phyloP scores from a whole-genome alignment of 2,797 vertebrate genomes.

The Danio kyathit region DNA sequence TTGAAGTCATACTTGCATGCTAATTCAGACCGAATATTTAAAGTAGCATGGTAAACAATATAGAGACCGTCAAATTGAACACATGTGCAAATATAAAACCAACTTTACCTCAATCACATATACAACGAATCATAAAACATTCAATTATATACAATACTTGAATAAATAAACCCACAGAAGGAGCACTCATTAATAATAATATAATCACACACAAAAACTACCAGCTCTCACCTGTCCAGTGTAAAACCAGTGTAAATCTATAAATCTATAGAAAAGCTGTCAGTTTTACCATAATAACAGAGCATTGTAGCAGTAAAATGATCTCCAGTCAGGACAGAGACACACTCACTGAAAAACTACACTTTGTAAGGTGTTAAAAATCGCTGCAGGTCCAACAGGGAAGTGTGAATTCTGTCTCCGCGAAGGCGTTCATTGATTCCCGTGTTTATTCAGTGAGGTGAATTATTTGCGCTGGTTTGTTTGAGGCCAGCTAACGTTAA shows the following conservation, averaged over 20 bases:
- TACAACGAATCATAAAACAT: no score
- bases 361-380: background rate
- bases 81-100: no score
- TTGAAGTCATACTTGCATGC: no score
- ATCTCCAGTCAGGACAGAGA: background rate
- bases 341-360: background rate
- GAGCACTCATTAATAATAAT: no score
- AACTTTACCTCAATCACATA: no score
- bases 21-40: no score
- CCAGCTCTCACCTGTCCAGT: background rate
- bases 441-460: slow-evolving; percentile 32
- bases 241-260: background rate
- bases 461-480: slow-evolving; percentile 34
- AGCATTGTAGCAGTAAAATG: background rate
- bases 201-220: background rate
- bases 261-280: background rate
- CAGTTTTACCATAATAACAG: background rate
- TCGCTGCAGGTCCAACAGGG: background rate
- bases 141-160: no score
- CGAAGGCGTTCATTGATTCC: slow-evolving; percentile 20
- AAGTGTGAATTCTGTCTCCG: slow-evolving; percentile 1
- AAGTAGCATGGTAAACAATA: no score
- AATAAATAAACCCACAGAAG: no score
- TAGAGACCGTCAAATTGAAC: no score
- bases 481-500: slow-evolving; percentile 1